Percentiles rank a stretch among this genome's conserved stretches.
Conservation (phyloP, 1,140 invertebrate genomes). For the Globodera rostochiensis region DNA sequence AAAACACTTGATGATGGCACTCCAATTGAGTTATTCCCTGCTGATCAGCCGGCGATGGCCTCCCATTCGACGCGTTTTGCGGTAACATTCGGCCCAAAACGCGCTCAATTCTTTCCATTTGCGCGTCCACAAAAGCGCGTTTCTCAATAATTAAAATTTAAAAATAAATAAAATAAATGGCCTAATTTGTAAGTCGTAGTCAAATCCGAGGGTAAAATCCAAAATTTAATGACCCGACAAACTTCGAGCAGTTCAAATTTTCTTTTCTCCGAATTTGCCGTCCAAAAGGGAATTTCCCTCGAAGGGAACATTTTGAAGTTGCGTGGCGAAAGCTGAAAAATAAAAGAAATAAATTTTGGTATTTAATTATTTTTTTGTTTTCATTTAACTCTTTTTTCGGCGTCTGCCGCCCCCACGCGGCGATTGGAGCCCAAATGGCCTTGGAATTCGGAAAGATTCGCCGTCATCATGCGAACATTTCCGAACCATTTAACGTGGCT, state of each 20-base stretch:
- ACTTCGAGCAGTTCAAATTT: conserved; percentile 36
- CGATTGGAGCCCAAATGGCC: conserved; percentile 39
- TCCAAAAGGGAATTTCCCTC: background rate
- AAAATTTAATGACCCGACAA: background rate
- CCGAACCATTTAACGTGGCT: conserved; percentile 73
- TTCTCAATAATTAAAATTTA: conserved; percentile 13
- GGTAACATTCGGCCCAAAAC: conserved; percentile 35
- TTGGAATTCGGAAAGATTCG: conserved; percentile 63
- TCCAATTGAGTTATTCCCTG: conserved; percentile 37
- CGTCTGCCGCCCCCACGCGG: background rate
- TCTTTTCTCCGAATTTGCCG: background rate
- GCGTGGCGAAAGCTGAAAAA: background rate
- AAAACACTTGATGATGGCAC: conserved; percentile 50
- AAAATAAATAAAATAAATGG: conserved; percentile 33
- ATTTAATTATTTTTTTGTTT: background rate
- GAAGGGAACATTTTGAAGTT: conserved; percentile 3
- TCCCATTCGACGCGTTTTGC: conserved; percentile 31
- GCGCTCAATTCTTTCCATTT: conserved; percentile 20
- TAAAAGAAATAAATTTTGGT: conserved; percentile 12
- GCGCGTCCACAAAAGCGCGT: background rate
- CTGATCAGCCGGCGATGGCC: conserved; percentile 26
- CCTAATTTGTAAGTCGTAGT: conserved; percentile 11
- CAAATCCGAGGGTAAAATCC: too few relatives aligned
- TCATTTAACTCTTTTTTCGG: background rate
- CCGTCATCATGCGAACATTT: conserved; percentile 66